Evolutionary conservation across 2,888 invertebrate genomes (phyloP), one percentile per base, ranked within the genome.

Genomic region (Lepidonotus clava): DNA sequence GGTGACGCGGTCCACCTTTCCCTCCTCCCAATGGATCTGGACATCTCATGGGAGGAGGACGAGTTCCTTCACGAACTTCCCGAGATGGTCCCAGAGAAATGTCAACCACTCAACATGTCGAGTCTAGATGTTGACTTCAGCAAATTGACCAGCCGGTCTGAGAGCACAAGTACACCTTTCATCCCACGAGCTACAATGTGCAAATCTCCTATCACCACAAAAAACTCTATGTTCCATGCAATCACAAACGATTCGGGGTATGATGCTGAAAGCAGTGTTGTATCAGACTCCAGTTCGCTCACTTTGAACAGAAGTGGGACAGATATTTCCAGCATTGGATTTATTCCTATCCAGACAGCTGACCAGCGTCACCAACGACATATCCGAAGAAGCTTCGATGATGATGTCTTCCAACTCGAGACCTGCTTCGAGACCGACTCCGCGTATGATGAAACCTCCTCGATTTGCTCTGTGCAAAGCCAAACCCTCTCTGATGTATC

Each of bases 151-250:
- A 14, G 32, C 21, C n/a, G 83, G n/a, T 21, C 6, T 32, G 53
- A 83, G 24, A 53, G 36, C 53, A 83, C 83, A 11, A 83, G 83
- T 36, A 83, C 83, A 83, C 83, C 83, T 5, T 83, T 83, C 36
- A 36, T 83, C 11, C 56, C 83, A 14, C 32, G 38, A 6, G 8
- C 24, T 14, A 80, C 80, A n/a, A 40, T 80, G 46, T 51, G 41
- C 34, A 80, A 80, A 28, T 83, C 61, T 32, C 24, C 83, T 1
- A 34, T 11, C 5, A 8, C 32, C 0, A 51, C 11, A 21, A 51
- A 51, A 51, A 51, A 21, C 11, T 21, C 51, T 51, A 21, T 51
- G 11, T 51, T 21, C 21, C 51, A n/a, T 32, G 6, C 8, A 14
- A 41, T 80, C 71, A 71, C 36, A 21, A 21, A 80, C n/a, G 80